These are phyloP conservation scores for Petrophora chlorosata DNA, from an alignment of 2,888 invertebrate species.

Conservation along the genomic window DNA sequence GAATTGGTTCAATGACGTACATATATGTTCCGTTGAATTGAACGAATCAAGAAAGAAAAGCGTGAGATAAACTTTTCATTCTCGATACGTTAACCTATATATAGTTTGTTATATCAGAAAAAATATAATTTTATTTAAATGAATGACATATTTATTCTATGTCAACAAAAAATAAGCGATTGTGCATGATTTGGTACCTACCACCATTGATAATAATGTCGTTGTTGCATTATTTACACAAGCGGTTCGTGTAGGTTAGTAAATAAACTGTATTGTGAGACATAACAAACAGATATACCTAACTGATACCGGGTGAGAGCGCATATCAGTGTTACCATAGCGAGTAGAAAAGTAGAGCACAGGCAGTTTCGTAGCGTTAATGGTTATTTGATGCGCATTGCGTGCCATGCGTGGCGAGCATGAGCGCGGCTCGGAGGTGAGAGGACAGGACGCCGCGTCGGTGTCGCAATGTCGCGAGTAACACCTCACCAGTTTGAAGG, in stretches of 20 bases:
- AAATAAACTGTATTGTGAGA: not conserved
- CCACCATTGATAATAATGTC: too few species aligned
- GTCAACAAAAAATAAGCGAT: too few species aligned
- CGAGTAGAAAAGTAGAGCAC: slow-evolving; percentile 13
- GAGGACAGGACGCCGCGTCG: slow-evolving; percentile 35
- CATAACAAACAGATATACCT: not conserved
- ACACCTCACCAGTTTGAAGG: slow-evolving; percentile 50
- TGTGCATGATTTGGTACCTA: too few species aligned
- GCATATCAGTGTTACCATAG: not conserved
- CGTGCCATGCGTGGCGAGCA: slow-evolving; percentile 3
- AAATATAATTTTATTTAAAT: too few species aligned
- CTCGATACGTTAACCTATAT: too few species aligned
- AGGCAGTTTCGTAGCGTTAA: slow-evolving; percentile 6
- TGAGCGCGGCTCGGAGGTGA: slow-evolving; percentile 7
- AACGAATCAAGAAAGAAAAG: slow-evolving; percentile 3
- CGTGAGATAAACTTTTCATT: slow-evolving; percentile 17
- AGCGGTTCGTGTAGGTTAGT: not conserved
- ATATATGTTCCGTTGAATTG: slow-evolving; percentile 39
- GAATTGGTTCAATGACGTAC: slow-evolving; percentile 60
- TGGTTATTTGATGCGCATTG: slow-evolving; percentile 12
- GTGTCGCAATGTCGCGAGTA: slow-evolving; percentile 41
- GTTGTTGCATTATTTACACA: too few species aligned
- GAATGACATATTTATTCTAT: too few species aligned
- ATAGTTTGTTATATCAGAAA: not conserved
- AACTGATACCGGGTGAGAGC: not conserved